Percentiles rank a stretch among this genome's conserved stretches.
These are phyloP conservation scores for Periophthalmodon schlosseri DNA, from an alignment of 2,113 vertebrate genomes.

Conservation along the genomic window DNA sequence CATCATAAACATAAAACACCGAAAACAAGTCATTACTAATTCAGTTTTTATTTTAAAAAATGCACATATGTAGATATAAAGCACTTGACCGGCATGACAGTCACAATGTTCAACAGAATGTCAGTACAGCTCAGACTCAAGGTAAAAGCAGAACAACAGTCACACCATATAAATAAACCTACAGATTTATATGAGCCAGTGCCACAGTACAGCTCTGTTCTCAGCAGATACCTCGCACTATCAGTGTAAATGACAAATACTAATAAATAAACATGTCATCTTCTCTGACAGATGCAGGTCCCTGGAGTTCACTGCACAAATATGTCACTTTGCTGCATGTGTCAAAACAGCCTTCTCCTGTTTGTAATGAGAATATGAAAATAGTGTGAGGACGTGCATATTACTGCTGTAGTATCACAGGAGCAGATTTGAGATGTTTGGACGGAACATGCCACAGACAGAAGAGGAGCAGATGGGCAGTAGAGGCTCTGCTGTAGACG, in stretches of 20 bases:
- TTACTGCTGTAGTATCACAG: constrained; percentile 7
- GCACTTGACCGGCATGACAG: neutral
- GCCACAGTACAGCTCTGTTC: constrained; percentile 26
- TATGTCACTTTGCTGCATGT: constrained; percentile 28
- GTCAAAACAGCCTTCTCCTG: constrained; percentile 11
- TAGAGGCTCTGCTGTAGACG: neutral
- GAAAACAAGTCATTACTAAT: no score
- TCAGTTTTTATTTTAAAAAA: neutral
- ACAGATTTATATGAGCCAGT: neutral
- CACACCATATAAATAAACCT: neutral
- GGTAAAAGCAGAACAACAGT: neutral
- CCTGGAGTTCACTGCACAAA: constrained; percentile 33
- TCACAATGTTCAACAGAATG: neutral
- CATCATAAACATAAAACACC: no score
- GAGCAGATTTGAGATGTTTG: constrained; percentile 21
- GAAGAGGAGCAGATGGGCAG: constrained; percentile 1
- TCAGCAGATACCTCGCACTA: constrained; percentile 19
- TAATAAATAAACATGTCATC: constrained; percentile 40
- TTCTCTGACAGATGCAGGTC: constrained; percentile 30
- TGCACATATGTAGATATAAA: neutral
- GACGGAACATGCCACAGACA: neutral
- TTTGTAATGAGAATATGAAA: constrained; percentile 25
- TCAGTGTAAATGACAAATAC: constrained; percentile 3
- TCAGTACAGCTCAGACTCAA: neutral
- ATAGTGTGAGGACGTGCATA: constrained; percentile 21